Evolutionary conservation across 2,888 invertebrate species (phyloP).

Genomic region (Leptarthrus brevirostris): DNA sequence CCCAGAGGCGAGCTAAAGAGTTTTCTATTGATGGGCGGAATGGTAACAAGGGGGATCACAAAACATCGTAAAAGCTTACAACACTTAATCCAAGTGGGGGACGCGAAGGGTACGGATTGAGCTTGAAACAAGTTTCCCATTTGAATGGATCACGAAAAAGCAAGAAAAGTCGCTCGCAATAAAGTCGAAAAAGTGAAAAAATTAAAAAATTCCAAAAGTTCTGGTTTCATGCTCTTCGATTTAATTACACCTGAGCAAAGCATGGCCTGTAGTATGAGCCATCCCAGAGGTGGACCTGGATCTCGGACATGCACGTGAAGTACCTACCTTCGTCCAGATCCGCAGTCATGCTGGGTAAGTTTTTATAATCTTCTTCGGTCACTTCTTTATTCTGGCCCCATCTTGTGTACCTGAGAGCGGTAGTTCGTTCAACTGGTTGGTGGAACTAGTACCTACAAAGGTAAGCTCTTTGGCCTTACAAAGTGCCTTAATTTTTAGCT

Average conservation of each 20-base stretch:
- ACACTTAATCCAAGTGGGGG: neutral
- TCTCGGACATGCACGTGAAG: neutral
- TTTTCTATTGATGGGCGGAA: conserved; percentile 17
- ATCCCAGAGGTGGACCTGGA: neutral
- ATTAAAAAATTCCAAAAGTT: conserved; percentile 42
- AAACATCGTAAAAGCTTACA: conserved; percentile 38
- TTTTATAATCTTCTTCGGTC: conserved; percentile 19
- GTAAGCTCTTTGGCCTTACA: neutral
- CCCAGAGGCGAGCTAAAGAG: conserved; percentile 10
- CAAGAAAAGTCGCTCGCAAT: conserved; percentile 4
- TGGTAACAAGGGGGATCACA: conserved; percentile 40
- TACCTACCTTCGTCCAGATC: conserved; percentile 2
- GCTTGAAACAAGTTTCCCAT: neutral
- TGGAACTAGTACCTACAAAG: neutral
- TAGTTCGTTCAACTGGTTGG: conserved; percentile 37
- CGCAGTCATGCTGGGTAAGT: conserved; percentile 38
- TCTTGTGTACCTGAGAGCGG: conserved; percentile 1
- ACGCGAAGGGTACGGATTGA: neutral
- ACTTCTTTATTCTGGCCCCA: conserved; percentile 25
- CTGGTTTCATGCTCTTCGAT: conserved; percentile 41
- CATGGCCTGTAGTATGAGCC: neutral
- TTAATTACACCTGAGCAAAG: conserved; percentile 21
- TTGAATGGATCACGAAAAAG: neutral
- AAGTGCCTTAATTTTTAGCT: conserved; percentile 14
- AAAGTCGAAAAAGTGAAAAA: conserved; percentile 25